Base-by-base conservation (phyloP, 2,888 invertebrate species). In the Beris chalybata region DNA sequence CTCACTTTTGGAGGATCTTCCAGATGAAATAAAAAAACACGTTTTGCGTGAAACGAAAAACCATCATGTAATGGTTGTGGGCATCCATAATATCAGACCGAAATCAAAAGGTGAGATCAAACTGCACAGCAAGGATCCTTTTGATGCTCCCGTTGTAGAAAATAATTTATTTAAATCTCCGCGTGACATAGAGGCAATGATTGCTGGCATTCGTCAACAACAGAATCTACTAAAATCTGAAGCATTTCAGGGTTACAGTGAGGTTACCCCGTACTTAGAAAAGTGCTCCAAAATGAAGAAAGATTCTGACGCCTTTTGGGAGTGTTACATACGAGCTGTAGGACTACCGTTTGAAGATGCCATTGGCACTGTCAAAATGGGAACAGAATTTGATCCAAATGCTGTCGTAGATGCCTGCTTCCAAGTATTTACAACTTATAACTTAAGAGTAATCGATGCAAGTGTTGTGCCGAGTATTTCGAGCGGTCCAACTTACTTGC, bases 241-340 rank as follows among this genome's bases (percentile, higher is more conserved):
- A 43, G 76, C 82, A 0, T 80, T 85, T 50, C 73, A 74, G 22
- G 73, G 78, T 3, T 74, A 81, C 4, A 78, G 82, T 30, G 64
- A 83, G 4, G 73, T 92, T 71, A 86, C 86, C 65, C 87, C 91
- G 52, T 88, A 90, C 0, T 84, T 93, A 82, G 92, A 92, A 0
- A 91, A 90, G 0, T 95, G 94, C 74, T 86, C 89, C 65, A 85
- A 85, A 9, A 84, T 86, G 66, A 79, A 81, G 0, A 85, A 90
- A 63, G 87, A 88, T 72, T 87, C 89, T 11, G 92, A 93, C 75
- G 90, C 90, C 58, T 94, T 93, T 74, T 93, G 93, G 92, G 91
- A 91, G 74, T 94, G 94, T 75, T 86, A 89, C 70, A 83, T 92
- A 31, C 85, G 91, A 32, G 92, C 93, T 74, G 89, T 90, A 75